These are phyloP conservation scores for Uloborus diversus DNA, from an alignment of 1,140 invertebrate species.

Conservation along the genomic window DNA sequence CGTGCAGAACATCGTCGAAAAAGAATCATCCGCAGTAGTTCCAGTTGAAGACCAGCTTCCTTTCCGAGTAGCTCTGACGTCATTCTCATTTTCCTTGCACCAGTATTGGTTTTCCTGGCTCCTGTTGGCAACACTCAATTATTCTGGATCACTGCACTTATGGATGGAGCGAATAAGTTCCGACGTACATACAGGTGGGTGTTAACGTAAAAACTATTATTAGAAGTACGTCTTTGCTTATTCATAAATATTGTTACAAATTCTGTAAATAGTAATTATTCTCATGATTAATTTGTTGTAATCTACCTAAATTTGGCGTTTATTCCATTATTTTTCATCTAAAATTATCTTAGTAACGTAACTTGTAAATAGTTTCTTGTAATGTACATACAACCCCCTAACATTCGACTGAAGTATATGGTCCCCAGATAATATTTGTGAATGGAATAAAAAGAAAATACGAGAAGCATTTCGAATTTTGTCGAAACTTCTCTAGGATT, in stretches of 20 bases:
- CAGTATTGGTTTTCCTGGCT: slow-evolving; percentile 60
- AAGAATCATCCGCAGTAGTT: not conserved
- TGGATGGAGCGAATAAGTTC: slow-evolving; percentile 58
- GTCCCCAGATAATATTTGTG: no score
- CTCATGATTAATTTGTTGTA: not conserved
- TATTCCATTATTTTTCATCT: no score
- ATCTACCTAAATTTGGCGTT: no score
- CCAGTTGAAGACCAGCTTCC: slow-evolving; percentile 43
- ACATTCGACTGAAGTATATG: no score
- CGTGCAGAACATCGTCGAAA: slow-evolving; percentile 7
- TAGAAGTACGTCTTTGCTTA: not conserved
- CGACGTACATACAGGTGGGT: slow-evolving; percentile 44
- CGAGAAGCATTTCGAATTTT: no score
- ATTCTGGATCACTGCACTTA: slow-evolving; percentile 59
- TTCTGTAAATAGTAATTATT: not conserved
- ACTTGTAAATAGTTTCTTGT: no score
- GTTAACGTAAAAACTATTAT: not conserved
- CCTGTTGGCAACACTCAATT: slow-evolving; percentile 58
- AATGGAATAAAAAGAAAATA: no score
- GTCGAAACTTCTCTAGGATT: no score
- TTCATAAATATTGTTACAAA: not conserved
- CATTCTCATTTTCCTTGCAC: slow-evolving; percentile 57
- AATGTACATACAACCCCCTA: no score
- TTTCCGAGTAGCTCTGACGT: slow-evolving; percentile 51
- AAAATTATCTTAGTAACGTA: no score